Percentiles rank a stretch among this genome's conserved stretches.
phyloP scores from a whole-genome alignment of 2,888 invertebrate species.

The Trachelus iudaicus region DNA sequence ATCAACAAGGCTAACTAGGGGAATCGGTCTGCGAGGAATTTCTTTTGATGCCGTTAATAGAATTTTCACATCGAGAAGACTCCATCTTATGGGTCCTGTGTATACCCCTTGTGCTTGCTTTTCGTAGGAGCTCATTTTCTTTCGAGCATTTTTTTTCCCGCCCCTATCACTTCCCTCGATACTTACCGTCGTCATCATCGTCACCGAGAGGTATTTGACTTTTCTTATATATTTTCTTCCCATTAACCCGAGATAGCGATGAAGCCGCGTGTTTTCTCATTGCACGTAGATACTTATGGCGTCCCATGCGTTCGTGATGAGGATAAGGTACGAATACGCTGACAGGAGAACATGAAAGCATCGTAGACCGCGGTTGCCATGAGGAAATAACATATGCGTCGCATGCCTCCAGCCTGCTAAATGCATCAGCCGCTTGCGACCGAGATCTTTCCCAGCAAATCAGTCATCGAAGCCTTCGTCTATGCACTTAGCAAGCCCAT shows the following conservation, averaged over 20 bases:
- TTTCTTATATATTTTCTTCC: not conserved
- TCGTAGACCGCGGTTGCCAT: slow-evolving; percentile 7
- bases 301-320: not conserved
- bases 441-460: slow-evolving; percentile 38
- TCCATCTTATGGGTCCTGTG: not conserved
- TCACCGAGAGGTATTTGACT: not conserved
- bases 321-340: not conserved
- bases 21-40: slow-evolving; percentile 39
- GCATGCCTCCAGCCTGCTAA: slow-evolving; percentile 29
- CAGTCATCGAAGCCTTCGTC: slow-evolving; percentile 29
- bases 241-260: not conserved
- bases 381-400: slow-evolving; percentile 32
- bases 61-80: slow-evolving; percentile 35
- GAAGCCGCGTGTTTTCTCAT: not conserved
- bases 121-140: not conserved
- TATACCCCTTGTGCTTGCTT: not conserved
- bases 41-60: slow-evolving; percentile 45
- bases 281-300: not conserved
- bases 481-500: slow-evolving; percentile 24
- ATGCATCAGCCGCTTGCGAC: slow-evolving; percentile 30
- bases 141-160: not conserved
- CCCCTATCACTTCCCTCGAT: not conserved
- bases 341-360: not conserved
- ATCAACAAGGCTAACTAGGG: slow-evolving; percentile 42
- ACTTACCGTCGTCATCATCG: not conserved